These are phyloP conservation scores for Hemiprocne comata DNA, from an alignment of 2,113 vertebrate species.

Conservation along the genomic window DNA sequence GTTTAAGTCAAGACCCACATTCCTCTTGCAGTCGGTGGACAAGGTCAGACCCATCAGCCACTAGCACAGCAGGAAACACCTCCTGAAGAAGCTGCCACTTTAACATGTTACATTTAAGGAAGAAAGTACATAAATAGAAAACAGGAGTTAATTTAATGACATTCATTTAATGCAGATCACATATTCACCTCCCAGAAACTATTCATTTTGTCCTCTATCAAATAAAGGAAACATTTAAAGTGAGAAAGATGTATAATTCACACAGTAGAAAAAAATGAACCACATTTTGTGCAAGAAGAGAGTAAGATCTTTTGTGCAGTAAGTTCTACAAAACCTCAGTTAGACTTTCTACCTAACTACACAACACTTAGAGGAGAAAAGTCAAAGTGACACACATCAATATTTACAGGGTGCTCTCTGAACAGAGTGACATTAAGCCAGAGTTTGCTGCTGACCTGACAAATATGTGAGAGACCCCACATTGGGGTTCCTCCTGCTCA, in stretches of 20 bases:
- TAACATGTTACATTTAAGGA: not conserved
- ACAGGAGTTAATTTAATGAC: not conserved
- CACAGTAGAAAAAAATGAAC: not conserved
- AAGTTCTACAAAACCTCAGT: not conserved
- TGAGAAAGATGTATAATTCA: not conserved
- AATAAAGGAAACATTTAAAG: not conserved
- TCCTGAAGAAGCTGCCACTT: not conserved
- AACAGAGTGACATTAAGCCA: constrained; percentile 1
- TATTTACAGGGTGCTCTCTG: constrained; percentile 17
- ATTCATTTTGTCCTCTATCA: not conserved
- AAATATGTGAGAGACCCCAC: constrained; percentile 2
- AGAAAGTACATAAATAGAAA: not conserved
- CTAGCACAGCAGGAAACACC: not conserved
- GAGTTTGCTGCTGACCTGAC: constrained; percentile 19
- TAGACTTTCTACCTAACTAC: not conserved
- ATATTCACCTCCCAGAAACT: not conserved
- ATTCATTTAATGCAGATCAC: not conserved
- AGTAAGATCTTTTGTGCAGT: not conserved
- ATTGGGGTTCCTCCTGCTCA: not conserved
- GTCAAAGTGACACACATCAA: not conserved
- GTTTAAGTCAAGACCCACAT: not conserved
- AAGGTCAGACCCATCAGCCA: not conserved
- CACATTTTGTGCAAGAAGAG: not conserved
- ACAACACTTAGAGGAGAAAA: not conserved
- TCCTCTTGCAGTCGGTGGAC: not conserved